Evolutionary conservation across 2,888 invertebrate species (phyloP), one percentile per base, ranked within the genome.

Genomic region (Epicampocera succincta): DNA sequence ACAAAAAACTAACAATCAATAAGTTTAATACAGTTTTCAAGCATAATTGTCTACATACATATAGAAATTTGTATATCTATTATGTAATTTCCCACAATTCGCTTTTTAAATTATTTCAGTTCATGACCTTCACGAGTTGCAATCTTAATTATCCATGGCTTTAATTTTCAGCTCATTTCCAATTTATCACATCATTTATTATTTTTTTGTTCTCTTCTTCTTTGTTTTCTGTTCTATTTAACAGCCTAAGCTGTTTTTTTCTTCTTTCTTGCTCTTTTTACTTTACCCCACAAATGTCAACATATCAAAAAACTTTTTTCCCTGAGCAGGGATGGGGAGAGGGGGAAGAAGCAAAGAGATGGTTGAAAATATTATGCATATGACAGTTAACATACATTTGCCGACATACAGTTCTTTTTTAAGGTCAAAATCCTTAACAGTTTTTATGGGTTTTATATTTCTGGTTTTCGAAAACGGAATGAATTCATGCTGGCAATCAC

Each of bases 381-480:
- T 73, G 69, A 77, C 81, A 77, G 73, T 77, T 81, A 77, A 65
- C 77, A 77, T 54, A 68, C 61, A 69, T 78, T 42, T 42, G 40
- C 40, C 56, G 63, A 48, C 50, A 52, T 50, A 61, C 29, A 44
- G 38, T 65, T 15, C 21, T 65, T 66, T 80, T 79, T 81, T 81
- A 81, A 81, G 77, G 81, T 81, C 81, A 74, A 81, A 81, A 81
- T 77, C 77, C 77, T 81, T 69, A 74, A 29, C 77, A 73, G 52
- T 46, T 66, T 71, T 80, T 72, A 44, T 74, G 60, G 44, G 63
- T 44, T 65, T 48, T 19, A 56, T 58, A 21, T 50, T 69, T 12
- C 38, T 56, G 54, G 38, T 44, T 52, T 69, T 60, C 11, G 60
- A 72, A 61, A 42, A 8, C 33, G 38, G 40, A 60, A 56, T 50